Evolutionary conservation across 2,113 vertebrate species (phyloP), one percentile per base, ranked within the genome.

Genomic region (Martes martes): DNA sequence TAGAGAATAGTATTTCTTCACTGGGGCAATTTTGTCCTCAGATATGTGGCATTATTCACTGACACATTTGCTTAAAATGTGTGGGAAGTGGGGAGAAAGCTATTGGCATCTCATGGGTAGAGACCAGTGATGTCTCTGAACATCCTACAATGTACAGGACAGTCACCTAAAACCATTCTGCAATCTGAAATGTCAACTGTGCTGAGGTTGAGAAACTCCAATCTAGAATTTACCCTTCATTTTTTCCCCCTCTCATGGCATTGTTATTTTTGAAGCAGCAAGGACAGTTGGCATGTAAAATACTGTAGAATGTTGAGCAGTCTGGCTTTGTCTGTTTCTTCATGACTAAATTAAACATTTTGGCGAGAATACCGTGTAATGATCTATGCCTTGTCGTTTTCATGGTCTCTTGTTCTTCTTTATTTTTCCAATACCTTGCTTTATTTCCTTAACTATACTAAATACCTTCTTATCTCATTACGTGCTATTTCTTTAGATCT

Each of bases 231-330:
- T 42, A 39, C 14, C 7, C 4, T 61, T 59, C 11, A 67, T 85
- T 82, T 31, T 31, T 16, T 31, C 6, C 21, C 21, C 26, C 61
- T 80, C 47, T 86, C 55, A 52, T 42, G 74, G 10, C 61, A 91
- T 33, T 95, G 33, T 47, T 91, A 91, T 80, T 85, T 86, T 78
- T 79, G 42, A 91, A 95, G n/a, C 50, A 61, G 69, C 73, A 79
- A 47, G 26, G 65, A 69, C 19, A 65, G 55, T 76, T 95, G 39
- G 69, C 73, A 83, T 73, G 42, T 87, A 55, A 50, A 55, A 71
- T 71, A 65, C 45, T 67, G 45, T n/a, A 71, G 50, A 71, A 86
- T 71, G 50, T 61, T 61, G 39, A 79, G 80, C 61, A 86, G 33
- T 86, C 73, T 61, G 26, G 13, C 24, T 91, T 86, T 78, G 39